Conservation (phyloP, 2,113 vertebrate genomes). For the Sclerurus mexicanus region DNA sequence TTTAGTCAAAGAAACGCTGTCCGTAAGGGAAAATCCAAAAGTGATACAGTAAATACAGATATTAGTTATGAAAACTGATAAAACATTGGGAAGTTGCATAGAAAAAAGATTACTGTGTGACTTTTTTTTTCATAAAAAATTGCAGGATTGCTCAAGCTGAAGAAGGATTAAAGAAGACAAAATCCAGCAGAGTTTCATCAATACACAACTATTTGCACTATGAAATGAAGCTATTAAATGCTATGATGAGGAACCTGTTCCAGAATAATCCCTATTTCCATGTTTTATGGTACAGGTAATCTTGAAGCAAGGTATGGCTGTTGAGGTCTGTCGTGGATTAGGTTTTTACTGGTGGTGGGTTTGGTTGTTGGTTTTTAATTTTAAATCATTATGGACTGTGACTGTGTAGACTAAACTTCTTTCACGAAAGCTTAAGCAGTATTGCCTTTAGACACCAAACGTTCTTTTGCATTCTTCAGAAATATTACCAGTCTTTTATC, state of each 20-base stretch:
- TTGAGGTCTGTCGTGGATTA: not conserved
- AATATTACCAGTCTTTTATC: not conserved
- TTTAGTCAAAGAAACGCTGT: not conserved
- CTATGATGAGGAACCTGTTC: not conserved
- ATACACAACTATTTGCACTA: not conserved
- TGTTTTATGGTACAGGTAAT: not conserved
- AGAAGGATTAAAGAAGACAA: not conserved
- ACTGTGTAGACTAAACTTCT: not conserved
- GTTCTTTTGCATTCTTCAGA: not conserved
- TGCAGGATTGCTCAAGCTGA: not conserved
- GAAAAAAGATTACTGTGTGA: not conserved
- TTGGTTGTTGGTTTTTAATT: not conserved
- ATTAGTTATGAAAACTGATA: not conserved
- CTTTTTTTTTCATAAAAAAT: not conserved
- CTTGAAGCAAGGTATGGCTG: not conserved
- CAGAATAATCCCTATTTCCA: not conserved
- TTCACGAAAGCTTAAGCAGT: not conserved
- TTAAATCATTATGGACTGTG: not conserved
- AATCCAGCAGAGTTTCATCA: not conserved
- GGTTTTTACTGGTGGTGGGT: accelerated
- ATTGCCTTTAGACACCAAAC: not conserved
- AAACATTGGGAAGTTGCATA: not conserved
- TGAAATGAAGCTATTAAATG: not conserved
- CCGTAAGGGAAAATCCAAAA: not conserved
- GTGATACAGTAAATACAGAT: not conserved